Base-by-base conservation (phyloP, 2,888 invertebrate genomes). In the Tenthredo notha region DNA sequence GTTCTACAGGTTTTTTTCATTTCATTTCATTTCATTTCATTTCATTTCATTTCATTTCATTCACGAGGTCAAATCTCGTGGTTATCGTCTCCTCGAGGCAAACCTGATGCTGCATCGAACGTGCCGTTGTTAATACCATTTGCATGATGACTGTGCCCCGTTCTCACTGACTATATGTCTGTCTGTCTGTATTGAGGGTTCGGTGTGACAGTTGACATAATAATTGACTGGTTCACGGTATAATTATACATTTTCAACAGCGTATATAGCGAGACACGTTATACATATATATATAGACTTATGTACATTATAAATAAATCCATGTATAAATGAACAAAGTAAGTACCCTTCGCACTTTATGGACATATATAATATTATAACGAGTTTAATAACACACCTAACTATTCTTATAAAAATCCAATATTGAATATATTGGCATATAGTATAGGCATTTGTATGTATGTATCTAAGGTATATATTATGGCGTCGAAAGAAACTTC, bases 221-320 rank as follows among this genome's bases (percentile, higher is more conserved):
- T 77, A 77, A 77, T 77, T 77, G 77, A 77, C 50, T 9, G 54
- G 77, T 77, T 77, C 77, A 77, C n/a, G 54, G 77, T 54, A 33
- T 54, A 54, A 77, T 50, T 50, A 77, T 54, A 77, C 54, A 33
- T 50, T 72, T 72, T 21, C 72, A 72, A n/a, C 25, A n/a, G 75
- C 40, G 75, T 47, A 25, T 47, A 25, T 43, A 75, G 29, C 29
- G 21, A 6, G 21, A 21, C 29, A 50, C 50, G 29, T 29, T 25
- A 47, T 15, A 50, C 25, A 18, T 25, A 47, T 7, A 50, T 6
- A 18, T 25, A 25, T 33, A 33, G 29, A 67, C 6, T 5, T 25
- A 29, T 25, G 4, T 29, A 10, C 12, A 12, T 9, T 0, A 2
- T 0, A 21, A n/a, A n/a, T 2, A n/a, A 7, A 6, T 9, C 9